phyloP scores from a whole-genome alignment of 1,140 invertebrate species.

The Harpegnathos saltator region DNA sequence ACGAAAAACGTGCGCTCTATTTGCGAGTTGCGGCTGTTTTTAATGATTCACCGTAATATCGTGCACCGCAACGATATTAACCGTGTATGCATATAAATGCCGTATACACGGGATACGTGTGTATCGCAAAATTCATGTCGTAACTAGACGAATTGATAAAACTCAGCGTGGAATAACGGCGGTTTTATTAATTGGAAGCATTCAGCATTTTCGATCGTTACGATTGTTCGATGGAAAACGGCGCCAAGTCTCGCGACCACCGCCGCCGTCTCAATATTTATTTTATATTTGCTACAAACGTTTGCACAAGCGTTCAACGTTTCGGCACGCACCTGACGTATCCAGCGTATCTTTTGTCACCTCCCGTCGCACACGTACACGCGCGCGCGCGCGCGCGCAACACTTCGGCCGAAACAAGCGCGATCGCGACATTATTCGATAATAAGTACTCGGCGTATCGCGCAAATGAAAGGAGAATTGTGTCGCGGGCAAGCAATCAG shows the following conservation, averaged over 20 bases:
- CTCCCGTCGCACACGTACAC: background rate
- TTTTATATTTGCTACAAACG: conserved; percentile 21
- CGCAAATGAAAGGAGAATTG: conserved; percentile 21
- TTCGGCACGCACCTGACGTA: background rate
- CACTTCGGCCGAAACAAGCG: conserved; percentile 6
- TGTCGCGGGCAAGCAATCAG: conserved; percentile 2
- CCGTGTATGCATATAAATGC: conserved; percentile 15
- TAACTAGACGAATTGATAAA: conserved; percentile 35
- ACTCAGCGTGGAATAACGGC: conserved; percentile 8
- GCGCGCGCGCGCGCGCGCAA: background rate
- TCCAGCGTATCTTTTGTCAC: conserved; percentile 6
- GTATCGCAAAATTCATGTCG: background rate
- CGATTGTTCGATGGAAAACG: conserved; percentile 38
- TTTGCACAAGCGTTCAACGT: background rate
- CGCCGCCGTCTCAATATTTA: conserved; percentile 22
- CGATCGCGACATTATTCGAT: background rate
- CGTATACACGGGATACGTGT: too few species aligned
- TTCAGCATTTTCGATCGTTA: conserved; percentile 45
- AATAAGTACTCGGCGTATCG: background rate
- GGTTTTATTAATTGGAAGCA: conserved; percentile 21
- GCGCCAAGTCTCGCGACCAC: background rate
- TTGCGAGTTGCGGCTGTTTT: conserved; percentile 28
- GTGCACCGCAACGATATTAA: background rate
- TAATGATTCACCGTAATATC: conserved; percentile 2
- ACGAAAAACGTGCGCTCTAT: conserved; percentile 20